Evolutionary conservation across 2,888 invertebrate species (phyloP).

Genomic region (Eupithecia inturbata): DNA sequence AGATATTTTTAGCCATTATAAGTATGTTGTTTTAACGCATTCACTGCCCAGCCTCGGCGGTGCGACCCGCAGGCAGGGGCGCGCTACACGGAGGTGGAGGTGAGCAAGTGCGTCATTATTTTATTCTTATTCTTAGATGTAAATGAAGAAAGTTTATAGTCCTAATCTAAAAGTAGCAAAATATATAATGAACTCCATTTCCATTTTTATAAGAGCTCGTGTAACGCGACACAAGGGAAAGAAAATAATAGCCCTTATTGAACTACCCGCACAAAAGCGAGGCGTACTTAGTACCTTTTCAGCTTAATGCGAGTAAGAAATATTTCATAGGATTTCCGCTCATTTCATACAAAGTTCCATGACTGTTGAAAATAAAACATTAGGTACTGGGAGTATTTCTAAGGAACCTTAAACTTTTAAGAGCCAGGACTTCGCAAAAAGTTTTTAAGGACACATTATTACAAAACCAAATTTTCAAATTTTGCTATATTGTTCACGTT

Average conservation of each 20-base stretch:
- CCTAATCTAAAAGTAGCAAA: too few relatives aligned
- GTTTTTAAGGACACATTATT: background rate
- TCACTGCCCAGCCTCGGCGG: too few relatives aligned
- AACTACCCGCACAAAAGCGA: constrained; percentile 18
- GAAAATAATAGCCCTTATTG: constrained; percentile 12
- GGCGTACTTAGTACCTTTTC: constrained; percentile 7
- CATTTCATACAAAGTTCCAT: constrained; percentile 12
- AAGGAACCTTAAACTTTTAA: background rate
- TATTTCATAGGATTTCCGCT: constrained; percentile 29
- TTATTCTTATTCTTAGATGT: too few relatives aligned
- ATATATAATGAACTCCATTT: background rate
- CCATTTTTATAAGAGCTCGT: background rate
- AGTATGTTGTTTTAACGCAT: too few relatives aligned
- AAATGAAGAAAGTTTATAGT: too few relatives aligned
- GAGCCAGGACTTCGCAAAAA: background rate
- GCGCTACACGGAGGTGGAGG: too few relatives aligned
- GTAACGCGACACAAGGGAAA: constrained; percentile 6
- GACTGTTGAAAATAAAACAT: constrained; percentile 15
- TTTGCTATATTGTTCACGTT: background rate
- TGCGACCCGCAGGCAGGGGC: too few relatives aligned
- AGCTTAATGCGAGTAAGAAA: constrained; percentile 6
- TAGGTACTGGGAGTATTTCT: background rate
- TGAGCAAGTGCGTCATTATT: too few relatives aligned
- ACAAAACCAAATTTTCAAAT: background rate
- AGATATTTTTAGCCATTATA: too few relatives aligned